Evolutionary conservation across 2,797 vertebrate genomes (phyloP).

Genomic region (Syngnathus rostellatus): DNA sequence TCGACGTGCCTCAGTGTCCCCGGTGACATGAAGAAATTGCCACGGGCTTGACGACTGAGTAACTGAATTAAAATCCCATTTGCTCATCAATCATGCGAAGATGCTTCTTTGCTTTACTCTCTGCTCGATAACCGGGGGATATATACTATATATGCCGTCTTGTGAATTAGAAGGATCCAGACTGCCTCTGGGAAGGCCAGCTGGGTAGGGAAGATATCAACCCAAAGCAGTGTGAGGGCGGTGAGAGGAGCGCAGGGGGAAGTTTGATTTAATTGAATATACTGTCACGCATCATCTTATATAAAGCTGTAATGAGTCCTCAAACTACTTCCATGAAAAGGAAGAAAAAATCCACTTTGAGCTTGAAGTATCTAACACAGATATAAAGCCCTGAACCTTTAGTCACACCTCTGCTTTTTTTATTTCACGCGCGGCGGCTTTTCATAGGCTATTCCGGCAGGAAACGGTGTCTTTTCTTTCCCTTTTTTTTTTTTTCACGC

Average conservation of each 20-base stretch:
- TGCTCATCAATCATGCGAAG: slow-evolving; percentile 64
- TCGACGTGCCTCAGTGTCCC: slow-evolving; percentile 34
- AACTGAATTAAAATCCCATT: slow-evolving; percentile 69
- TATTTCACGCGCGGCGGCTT: slow-evolving; percentile 12
- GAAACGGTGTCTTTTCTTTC: slow-evolving; percentile 10
- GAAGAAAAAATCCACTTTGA: neutral
- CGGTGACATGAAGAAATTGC: slow-evolving; percentile 43
- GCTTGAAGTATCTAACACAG: slow-evolving; percentile 7
- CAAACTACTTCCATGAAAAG: neutral
- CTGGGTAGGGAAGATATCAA: slow-evolving; percentile 59
- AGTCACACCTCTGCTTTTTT: neutral
- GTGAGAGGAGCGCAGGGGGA: slow-evolving; percentile 18
- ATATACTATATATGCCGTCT: slow-evolving; percentile 47
- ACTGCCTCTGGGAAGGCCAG: slow-evolving; percentile 51
- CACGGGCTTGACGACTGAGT: slow-evolving; percentile 54
- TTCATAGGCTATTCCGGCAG: slow-evolving; percentile 6
- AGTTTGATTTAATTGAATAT: slow-evolving; percentile 22
- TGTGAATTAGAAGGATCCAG: slow-evolving; percentile 48
- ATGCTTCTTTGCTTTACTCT: slow-evolving; percentile 44
- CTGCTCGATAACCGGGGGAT: slow-evolving; percentile 52
- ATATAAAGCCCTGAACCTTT: neutral
- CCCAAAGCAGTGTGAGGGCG: slow-evolving; percentile 31
- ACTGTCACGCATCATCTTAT: slow-evolving; percentile 13
- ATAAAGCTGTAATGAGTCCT: neutral
- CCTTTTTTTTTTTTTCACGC: slow-evolving; percentile 12